Base-by-base conservation (phyloP, 2,888 invertebrate species). In the Eumacrocentrus americanus region DNA sequence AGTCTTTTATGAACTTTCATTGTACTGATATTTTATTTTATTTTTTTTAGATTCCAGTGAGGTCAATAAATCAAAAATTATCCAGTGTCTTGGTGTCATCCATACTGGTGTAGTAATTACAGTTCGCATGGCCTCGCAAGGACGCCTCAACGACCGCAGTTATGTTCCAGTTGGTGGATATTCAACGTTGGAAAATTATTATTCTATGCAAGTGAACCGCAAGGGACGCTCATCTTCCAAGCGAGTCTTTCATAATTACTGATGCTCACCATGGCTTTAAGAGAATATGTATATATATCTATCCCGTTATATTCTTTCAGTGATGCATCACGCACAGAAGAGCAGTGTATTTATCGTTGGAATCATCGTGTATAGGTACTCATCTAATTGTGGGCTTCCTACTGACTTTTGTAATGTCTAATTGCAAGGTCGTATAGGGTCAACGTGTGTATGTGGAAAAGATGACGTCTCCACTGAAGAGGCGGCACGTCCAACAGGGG, bases 361-460 rank as follows among this genome's bases (percentile, higher is more conserved):
- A 16, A 16, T 18, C 5, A 29, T 29, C 29, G 9, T 29, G 34
- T 25, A 25, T 25, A 16, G 51, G 37, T 51, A 51, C 34, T 51
- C 51, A 14, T 35, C 11, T 51, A 51, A 51, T 51, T 51, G 51
- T 11, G 37, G 51, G 34, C 37, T 51, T 51, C 58, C 55, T 62
- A 54, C 40, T 60, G 62, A 64, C 64, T 66, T 66, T 60, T 62
- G 64, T 53, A 64, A 66, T 56, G 54, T 59, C 62, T 66, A 66
- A 66, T 66, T 66, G 66, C 64, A 62, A 66, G 66, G 64, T 62
- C 60, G 35, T 54, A 59, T n/a, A n/a, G 44, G 66, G 62, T 66
- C 60, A 48, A 44, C 34, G 20, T 18, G 37, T 40, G n/a, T 38
- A 23, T 23, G 37, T 58, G 12, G 46, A 29, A 6, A 29, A 29